Conservation (phyloP, 2,797 vertebrate species). For the Sebastes hopkinsi region DNA sequence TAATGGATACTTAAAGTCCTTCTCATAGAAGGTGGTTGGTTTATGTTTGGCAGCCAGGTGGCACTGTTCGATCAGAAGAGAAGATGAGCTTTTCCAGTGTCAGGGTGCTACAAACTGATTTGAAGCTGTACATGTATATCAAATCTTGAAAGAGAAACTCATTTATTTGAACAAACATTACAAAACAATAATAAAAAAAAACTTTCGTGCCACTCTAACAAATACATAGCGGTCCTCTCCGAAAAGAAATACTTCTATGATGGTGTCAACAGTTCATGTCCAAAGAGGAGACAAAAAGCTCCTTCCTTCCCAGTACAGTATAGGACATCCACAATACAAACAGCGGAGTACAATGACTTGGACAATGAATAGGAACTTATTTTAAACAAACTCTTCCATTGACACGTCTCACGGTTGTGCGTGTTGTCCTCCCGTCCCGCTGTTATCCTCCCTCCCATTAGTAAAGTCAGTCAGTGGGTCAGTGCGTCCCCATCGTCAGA, state of each 20-base stretch:
- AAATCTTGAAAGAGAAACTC: constrained; percentile 16
- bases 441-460: background rate
- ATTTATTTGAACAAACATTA: constrained; percentile 78
- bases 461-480: constrained; percentile 15
- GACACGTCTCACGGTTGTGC: constrained; percentile 28
- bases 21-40: background rate
- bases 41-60: constrained; percentile 11
- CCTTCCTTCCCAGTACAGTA: constrained; percentile 3
- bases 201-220: constrained; percentile 5
- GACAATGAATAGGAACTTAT: constrained; percentile 17
- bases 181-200: constrained; percentile 71
- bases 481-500: background rate
- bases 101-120: background rate
- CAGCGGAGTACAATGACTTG: constrained; percentile 28
- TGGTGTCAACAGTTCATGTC: constrained; percentile 30
- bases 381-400: constrained; percentile 24
- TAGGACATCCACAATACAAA: constrained; percentile 57
- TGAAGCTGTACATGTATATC: background rate
- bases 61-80: background rate
- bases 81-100: background rate
- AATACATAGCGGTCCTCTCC: constrained; percentile 33
- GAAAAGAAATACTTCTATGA: constrained; percentile 15
- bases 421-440: background rate
- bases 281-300: background rate
- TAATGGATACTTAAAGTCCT: background rate